Conservation (phyloP, 2,888 invertebrate species). For the Drosophila prolongata region DNA sequence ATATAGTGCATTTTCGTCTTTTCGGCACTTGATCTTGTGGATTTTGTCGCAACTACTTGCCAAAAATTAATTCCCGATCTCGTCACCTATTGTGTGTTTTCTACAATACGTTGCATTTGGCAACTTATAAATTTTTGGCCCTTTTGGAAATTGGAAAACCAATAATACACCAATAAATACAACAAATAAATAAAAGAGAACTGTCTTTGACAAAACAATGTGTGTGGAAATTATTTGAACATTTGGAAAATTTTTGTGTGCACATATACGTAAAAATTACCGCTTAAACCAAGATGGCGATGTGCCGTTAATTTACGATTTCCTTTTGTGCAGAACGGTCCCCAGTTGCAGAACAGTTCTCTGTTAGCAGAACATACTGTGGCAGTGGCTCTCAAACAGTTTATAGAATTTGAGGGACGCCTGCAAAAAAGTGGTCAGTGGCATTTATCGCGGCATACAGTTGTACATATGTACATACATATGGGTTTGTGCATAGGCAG, state of each 20-base stretch:
- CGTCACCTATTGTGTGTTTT: too few species aligned
- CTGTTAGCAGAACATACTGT: not conserved
- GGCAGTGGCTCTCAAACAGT: not conserved
- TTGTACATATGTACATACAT: too few species aligned
- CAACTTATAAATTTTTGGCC: not conserved
- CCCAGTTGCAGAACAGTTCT: not conserved
- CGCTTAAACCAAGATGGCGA: not conserved
- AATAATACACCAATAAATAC: not conserved
- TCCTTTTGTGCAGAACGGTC: not conserved
- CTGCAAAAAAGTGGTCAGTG: not conserved
- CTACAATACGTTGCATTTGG: not conserved
- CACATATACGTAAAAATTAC: not conserved
- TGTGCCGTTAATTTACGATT: not conserved
- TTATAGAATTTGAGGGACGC: not conserved
- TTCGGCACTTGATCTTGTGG: not conserved
- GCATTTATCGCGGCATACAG: too few species aligned
- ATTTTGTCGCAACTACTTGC: not conserved
- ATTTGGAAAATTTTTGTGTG: not conserved
- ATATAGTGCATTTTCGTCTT: not conserved
- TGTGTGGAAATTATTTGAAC: not conserved
- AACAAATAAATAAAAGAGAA: not conserved
- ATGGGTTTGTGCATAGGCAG: too few species aligned
- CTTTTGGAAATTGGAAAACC: not conserved
- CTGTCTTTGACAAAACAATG: not conserved
- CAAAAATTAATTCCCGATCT: too few species aligned